phyloP scores from a whole-genome alignment of 2,113 vertebrate genomes.

The Microtus pennsylvanicus region DNA sequence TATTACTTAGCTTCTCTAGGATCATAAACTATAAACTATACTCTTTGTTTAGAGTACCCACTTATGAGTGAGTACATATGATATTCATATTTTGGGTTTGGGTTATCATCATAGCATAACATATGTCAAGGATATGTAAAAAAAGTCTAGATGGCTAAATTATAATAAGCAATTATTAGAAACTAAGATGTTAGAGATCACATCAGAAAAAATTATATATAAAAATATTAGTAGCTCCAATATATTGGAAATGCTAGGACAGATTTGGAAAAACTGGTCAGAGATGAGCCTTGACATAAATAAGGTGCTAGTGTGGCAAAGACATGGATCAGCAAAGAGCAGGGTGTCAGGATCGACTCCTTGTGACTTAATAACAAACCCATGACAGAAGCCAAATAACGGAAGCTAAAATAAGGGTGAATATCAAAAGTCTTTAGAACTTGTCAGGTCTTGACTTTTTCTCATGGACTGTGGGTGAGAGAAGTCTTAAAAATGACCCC shows the following conservation, averaged over 20 bases:
- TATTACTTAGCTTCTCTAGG: no score
- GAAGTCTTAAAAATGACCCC: neutral
- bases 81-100: no score
- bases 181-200: neutral
- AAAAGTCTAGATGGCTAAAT: neutral
- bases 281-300: neutral
- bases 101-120: neutral
- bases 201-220: neutral
- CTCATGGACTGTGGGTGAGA: neutral
- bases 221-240: neutral
- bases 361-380: neutral
- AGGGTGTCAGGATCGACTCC: neutral
- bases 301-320: neutral
- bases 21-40: no score
- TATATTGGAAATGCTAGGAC: neutral
- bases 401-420: neutral
- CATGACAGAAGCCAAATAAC: neutral
- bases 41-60: no score
- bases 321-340: neutral
- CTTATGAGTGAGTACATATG: no score
- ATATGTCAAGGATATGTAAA: neutral
- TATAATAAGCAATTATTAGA: slow-evolving; percentile 1
- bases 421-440: neutral
- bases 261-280: neutral
- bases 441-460: neutral